A percentile compares a stretch with the other conserved stretches of the same genome.
These are phyloP conservation scores for Amphibalanus amphitrite DNA, from an alignment of 1,140 invertebrate genomes.

Conservation along the genomic window DNA sequence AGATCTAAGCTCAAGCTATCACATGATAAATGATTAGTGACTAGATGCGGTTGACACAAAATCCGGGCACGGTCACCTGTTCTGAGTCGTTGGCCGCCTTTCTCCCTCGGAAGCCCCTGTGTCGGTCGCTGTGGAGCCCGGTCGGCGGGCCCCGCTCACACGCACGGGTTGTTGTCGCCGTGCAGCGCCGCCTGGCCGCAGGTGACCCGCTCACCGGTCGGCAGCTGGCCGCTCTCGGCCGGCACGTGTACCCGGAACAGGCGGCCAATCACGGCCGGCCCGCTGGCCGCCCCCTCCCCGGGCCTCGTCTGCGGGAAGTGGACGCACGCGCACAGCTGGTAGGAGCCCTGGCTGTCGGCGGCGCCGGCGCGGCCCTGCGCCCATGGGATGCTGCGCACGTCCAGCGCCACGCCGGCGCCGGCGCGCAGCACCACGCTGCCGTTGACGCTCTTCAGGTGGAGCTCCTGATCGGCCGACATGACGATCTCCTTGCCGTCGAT, in stretches of 20 bases:
- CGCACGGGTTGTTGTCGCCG: constrained; percentile 47
- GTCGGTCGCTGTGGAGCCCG: neutral
- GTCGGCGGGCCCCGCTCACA: constrained; percentile 10
- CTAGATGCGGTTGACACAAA: too few relatives aligned
- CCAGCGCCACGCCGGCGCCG: constrained; percentile 47
- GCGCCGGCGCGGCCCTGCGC: constrained; percentile 20
- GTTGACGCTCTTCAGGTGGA: constrained; percentile 57
- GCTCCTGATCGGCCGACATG: constrained; percentile 56
- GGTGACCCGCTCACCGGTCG: constrained; percentile 20
- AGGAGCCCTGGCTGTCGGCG: constrained; percentile 28
- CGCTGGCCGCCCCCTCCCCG: too few relatives aligned
- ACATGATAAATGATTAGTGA: too few relatives aligned
- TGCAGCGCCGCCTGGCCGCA: constrained; percentile 34
- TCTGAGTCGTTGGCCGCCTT: too few relatives aligned
- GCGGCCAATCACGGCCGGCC: constrained; percentile 33
- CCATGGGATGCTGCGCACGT: constrained; percentile 51
- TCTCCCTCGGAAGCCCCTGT: neutral
- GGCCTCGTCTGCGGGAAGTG: too few relatives aligned
- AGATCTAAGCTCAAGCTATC: too few relatives aligned
- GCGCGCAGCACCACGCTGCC: constrained; percentile 51
- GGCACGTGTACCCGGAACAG: constrained; percentile 54
- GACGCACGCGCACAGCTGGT: neutral
- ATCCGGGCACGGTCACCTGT: too few relatives aligned
- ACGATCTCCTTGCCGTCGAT: constrained; percentile 42
- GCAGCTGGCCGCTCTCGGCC: constrained; percentile 29